Evolutionary conservation across 1,140 invertebrate species (phyloP).

Genomic region (Drosophila gunungcola): DNA sequence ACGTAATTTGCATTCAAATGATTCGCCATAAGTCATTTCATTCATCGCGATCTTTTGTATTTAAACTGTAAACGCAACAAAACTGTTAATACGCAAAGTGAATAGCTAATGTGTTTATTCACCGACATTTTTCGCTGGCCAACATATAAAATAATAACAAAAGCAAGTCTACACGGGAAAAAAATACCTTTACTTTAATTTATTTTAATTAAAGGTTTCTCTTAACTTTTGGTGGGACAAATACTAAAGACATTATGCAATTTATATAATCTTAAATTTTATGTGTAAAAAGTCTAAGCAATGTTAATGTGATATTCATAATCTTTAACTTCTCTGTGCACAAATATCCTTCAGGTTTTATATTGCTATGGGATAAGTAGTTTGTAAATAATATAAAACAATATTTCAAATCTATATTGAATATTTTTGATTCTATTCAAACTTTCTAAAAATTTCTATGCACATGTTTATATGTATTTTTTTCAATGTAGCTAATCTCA

Average conservation of each 20-base stretch:
- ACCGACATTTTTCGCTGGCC: background rate
- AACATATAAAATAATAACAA: background rate
- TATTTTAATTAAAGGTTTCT: background rate
- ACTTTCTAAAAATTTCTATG: background rate
- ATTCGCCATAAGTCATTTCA: slow-evolving; percentile 14
- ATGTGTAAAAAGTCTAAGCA: no score
- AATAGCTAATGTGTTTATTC: slow-evolving; percentile 11
- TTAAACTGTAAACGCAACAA: slow-evolving; percentile 21
- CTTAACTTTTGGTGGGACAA: background rate
- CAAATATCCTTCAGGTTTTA: no score
- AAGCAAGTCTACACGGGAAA: background rate
- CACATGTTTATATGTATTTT: background rate
- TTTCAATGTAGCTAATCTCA: background rate
- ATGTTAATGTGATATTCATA: no score
- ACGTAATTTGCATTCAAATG: slow-evolving; percentile 33
- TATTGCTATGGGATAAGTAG: no score
- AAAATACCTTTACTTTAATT: background rate
- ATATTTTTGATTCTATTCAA: no score
- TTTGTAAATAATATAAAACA: no score
- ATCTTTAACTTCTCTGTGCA: no score
- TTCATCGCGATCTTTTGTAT: slow-evolving; percentile 20
- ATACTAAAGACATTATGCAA: no score
- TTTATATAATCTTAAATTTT: no score
- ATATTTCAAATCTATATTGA: no score
- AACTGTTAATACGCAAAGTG: slow-evolving; percentile 12